phyloP scores from a whole-genome alignment of 2,113 vertebrate species.

The Colossoma macropomum region DNA sequence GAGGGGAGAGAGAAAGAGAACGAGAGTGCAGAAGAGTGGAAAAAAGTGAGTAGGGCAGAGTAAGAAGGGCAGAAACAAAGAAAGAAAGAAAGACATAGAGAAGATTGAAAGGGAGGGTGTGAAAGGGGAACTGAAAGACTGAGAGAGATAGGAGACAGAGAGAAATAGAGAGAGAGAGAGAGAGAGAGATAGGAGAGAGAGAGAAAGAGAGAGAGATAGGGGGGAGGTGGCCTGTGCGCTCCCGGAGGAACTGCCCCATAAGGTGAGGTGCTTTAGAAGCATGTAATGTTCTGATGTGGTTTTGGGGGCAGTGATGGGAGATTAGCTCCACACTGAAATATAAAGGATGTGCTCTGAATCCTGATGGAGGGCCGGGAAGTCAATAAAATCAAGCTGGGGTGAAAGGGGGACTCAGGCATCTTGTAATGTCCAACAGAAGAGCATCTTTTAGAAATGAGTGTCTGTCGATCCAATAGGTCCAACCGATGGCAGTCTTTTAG shows the following conservation, averaged over 20 bases:
- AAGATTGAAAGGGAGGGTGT: background rate
- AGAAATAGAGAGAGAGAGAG: background rate
- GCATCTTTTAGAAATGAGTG: background rate
- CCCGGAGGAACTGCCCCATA: conserved; percentile 39
- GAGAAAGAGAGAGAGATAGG: background rate
- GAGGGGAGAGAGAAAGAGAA: conserved; percentile 1
- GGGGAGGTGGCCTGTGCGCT: conserved; percentile 1
- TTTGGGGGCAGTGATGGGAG: conserved; percentile 51
- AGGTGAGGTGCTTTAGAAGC: conserved; percentile 53
- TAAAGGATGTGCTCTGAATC: conserved; percentile 56
- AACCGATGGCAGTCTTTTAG: background rate
- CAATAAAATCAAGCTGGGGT: conserved; percentile 39
- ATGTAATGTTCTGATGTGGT: conserved; percentile 57
- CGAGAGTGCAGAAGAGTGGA: background rate
- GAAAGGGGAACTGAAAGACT: background rate
- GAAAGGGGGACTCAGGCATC: background rate
- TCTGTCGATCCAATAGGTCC: background rate
- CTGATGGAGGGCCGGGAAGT: conserved; percentile 52
- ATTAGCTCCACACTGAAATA: conserved; percentile 54
- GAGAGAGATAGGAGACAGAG: background rate
- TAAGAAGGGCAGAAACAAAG: no score
- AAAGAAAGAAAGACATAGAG: background rate
- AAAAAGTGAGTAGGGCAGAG: background rate
- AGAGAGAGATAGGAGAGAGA: background rate
- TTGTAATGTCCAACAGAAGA: background rate